A percentile compares a stretch with the other conserved stretches of the same genome.
These are phyloP conservation scores for Ciconia nigra DNA, from an alignment of 2,797 vertebrate genomes.

Conservation along the genomic window DNA sequence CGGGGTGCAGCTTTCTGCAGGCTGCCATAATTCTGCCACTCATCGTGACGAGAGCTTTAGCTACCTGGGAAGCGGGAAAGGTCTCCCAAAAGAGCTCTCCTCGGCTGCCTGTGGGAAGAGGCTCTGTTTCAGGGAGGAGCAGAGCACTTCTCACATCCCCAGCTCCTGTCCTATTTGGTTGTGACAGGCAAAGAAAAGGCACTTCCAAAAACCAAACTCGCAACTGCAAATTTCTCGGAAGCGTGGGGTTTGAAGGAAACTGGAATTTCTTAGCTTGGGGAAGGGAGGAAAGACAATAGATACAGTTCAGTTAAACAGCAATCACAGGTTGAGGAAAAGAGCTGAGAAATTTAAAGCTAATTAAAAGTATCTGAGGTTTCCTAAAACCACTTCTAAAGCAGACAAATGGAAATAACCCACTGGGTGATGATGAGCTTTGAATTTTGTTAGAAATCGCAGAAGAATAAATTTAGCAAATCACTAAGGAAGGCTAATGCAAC, in stretches of 20 bases:
- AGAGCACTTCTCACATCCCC: background rate
- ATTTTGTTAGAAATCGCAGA: constrained; percentile 20
- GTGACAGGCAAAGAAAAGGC: background rate
- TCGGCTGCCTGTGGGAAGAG: background rate
- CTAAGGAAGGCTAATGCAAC: background rate
- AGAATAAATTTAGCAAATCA: constrained; percentile 45
- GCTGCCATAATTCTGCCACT: background rate
- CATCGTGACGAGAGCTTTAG: background rate
- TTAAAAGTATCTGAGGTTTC: constrained; percentile 54
- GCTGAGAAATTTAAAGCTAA: constrained; percentile 37
- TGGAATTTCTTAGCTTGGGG: background rate
- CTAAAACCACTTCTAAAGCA: constrained; percentile 24
- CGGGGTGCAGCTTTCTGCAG: background rate
- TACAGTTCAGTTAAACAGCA: background rate
- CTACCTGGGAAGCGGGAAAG: background rate
- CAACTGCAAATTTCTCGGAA: background rate
- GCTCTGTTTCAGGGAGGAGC: background rate
- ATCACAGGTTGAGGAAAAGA: constrained; percentile 41
- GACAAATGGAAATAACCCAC: constrained; percentile 51
- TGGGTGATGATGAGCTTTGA: constrained; percentile 35
- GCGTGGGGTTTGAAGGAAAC: background rate
- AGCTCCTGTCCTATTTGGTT: background rate
- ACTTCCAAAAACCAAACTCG: background rate
- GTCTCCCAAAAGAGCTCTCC: background rate
- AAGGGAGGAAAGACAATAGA: constrained; percentile 1